Evolutionary conservation across 2,797 vertebrate species (phyloP).

Genomic region (Simalia tracyae): DNA sequence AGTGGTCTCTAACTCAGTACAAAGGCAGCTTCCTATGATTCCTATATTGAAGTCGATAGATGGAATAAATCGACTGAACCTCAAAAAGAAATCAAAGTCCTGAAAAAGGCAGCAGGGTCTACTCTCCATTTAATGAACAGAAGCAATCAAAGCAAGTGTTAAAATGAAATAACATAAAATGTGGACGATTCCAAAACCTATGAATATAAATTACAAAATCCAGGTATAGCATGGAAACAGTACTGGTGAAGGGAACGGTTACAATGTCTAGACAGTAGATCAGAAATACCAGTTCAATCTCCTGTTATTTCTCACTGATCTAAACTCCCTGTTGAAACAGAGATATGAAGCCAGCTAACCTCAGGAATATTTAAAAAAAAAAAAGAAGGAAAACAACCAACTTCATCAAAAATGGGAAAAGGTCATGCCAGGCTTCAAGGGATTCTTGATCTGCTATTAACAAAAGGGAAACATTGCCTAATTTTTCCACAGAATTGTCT

Average conservation of each 20-base stretch:
- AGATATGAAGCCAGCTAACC: conserved; percentile 56
- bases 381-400: background rate
- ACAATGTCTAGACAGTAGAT: conserved; percentile 47
- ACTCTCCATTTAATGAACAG: background rate
- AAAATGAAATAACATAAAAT: background rate
- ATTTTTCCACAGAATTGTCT: conserved; percentile 48
- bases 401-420: conserved; percentile 62
- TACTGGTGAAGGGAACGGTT: conserved; percentile 35
- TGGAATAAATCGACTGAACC: background rate
- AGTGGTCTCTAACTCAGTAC: background rate
- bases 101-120: background rate
- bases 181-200: background rate
- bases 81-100: background rate
- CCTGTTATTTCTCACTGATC: conserved; percentile 62
- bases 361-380: conserved; percentile 53
- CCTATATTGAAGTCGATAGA: background rate
- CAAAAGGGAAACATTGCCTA: conserved; percentile 54
- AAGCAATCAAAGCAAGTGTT: background rate
- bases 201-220: conserved; percentile 22
- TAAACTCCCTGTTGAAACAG: conserved; percentile 50
- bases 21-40: background rate
- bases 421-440: conserved; percentile 61
- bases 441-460: conserved; percentile 61
- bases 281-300: conserved; percentile 48
- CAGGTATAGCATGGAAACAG: conserved; percentile 25